Evolutionary conservation across 2,888 invertebrate species (phyloP).

Genomic region (Chesias legatella): DNA sequence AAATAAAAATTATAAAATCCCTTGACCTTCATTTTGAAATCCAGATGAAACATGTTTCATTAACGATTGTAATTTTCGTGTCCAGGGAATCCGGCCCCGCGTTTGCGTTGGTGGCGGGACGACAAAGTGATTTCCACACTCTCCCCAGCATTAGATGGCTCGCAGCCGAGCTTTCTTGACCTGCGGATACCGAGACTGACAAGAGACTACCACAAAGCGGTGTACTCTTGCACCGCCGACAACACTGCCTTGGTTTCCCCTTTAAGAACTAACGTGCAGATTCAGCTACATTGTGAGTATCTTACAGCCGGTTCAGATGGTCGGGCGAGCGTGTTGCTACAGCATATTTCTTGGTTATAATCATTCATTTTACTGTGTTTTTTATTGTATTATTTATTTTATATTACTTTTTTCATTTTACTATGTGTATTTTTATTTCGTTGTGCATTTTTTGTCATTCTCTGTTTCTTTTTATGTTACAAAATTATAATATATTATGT

Average conservation of each 20-base stretch:
- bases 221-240: conserved; percentile 86
- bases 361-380: too few relatives aligned
- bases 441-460: too few relatives aligned
- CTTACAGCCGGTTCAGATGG: too few relatives aligned
- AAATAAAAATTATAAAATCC: too few relatives aligned
- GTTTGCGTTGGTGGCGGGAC: conserved; percentile 71
- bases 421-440: too few relatives aligned
- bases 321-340: too few relatives aligned
- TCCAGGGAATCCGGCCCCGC: conserved; percentile 71
- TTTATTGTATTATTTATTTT: too few relatives aligned
- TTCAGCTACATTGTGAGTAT: conserved; percentile 84
- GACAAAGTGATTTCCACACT: conserved; percentile 67
- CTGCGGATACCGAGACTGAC: conserved; percentile 64
- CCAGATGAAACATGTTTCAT: neutral
- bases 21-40: too few relatives aligned
- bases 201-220: conserved; percentile 84
- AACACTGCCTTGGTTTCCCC: conserved; percentile 86
- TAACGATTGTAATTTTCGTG: conserved; percentile 9
- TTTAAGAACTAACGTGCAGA: conserved; percentile 82
- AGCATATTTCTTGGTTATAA: too few relatives aligned
- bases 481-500: too few relatives aligned
- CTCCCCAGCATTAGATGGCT: conserved; percentile 59
- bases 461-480: too few relatives aligned
- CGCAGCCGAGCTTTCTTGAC: conserved; percentile 56
- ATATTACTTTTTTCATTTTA: too few relatives aligned